Evolutionary conservation across 1,140 invertebrate species (phyloP).

Genomic region (Pseudomyrmex dendroicus): DNA sequence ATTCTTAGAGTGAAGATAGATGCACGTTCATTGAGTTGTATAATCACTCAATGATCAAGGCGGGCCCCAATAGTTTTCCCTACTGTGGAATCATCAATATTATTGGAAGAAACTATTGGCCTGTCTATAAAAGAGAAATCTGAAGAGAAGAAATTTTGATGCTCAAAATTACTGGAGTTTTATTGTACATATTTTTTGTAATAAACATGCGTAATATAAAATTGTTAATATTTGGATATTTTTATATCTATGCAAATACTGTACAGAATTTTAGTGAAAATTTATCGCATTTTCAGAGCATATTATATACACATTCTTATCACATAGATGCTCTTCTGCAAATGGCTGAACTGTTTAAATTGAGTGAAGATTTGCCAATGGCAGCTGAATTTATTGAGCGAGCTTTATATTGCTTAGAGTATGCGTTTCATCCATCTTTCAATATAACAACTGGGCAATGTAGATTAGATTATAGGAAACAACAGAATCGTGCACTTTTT

Average conservation of each 20-base stretch:
- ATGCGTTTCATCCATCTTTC: constrained; percentile 92
- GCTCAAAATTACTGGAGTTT: too few relatives aligned
- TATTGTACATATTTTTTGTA: too few relatives aligned
- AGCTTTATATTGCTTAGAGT: constrained; percentile 92
- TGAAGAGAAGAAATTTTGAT: too few relatives aligned
- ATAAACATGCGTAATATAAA: background rate
- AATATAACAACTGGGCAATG: constrained; percentile 91
- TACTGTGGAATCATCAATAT: too few relatives aligned
- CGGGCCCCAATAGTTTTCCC: too few relatives aligned
- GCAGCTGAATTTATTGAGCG: constrained; percentile 92
- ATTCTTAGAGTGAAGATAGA: too few relatives aligned
- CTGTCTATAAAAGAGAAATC: too few relatives aligned
- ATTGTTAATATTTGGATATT: background rate
- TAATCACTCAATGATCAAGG: too few relatives aligned
- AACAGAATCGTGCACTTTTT: constrained; percentile 95
- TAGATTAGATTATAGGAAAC: constrained; percentile 91
- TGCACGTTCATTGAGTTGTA: too few relatives aligned
- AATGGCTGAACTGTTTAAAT: constrained; percentile 92
- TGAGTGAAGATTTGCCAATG: constrained; percentile 92
- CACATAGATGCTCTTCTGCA: constrained; percentile 95
- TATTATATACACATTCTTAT: constrained; percentile 92
- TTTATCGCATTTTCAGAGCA: constrained; percentile 84
- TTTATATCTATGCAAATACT: background rate
- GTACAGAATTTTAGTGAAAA: background rate
- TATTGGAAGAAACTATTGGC: too few relatives aligned